Conservation (phyloP, 2,888 invertebrate genomes). For the Anticlea derivata region DNA sequence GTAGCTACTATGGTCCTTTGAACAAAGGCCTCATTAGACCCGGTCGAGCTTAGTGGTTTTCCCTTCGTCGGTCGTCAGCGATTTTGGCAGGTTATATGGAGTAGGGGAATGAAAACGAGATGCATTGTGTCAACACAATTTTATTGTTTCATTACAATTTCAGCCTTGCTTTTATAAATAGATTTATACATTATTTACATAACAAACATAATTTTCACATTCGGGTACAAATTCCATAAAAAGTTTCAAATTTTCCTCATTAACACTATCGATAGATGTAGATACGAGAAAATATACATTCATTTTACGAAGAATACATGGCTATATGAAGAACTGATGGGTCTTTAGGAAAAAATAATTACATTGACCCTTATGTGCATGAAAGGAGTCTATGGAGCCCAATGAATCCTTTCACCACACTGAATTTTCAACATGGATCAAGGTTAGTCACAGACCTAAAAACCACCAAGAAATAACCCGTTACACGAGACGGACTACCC, state of each 20-base stretch:
- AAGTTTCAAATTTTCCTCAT: conserved; percentile 59
- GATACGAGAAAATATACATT: conserved; percentile 66
- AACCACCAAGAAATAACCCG: no score
- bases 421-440: not conserved
- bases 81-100: not conserved
- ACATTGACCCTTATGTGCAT: conserved; percentile 43
- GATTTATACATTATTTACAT: conserved; percentile 80
- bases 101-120: conserved; percentile 29
- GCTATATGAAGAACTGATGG: conserved; percentile 48
- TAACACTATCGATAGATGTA: conserved; percentile 52
- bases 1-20: no score
- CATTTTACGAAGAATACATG: conserved; percentile 36
- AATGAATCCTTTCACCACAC: not conserved
- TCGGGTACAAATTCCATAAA: conserved; percentile 79
- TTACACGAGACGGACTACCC: no score
- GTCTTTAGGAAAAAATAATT: conserved; percentile 47
- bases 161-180: conserved; percentile 83
- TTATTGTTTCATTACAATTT: conserved; percentile 82
- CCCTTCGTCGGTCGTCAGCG: not conserved
- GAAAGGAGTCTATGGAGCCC: not conserved
- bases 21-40: not conserved
- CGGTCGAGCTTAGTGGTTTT: not conserved
- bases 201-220: conserved; percentile 59
- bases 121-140: conserved; percentile 75
- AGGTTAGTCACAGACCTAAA: no score